phyloP scores from a whole-genome alignment of 2,797 vertebrate species.

The Rhodeus uyekii region DNA sequence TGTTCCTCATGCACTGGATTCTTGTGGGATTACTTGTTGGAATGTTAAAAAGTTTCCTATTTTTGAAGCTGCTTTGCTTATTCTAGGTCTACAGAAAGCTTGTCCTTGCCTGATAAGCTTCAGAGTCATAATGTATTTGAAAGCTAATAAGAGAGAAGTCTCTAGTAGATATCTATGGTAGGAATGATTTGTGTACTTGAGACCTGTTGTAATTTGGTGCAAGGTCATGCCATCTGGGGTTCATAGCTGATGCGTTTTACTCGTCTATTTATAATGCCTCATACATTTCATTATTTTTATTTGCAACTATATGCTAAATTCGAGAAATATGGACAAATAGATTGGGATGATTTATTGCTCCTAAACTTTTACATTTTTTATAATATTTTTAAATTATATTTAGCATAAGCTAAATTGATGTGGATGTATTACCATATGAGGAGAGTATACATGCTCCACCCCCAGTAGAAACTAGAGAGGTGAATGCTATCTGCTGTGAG shows the following conservation, averaged over 20 bases:
- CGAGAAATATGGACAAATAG: background rate
- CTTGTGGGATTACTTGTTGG: background rate
- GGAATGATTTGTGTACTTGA: constrained; percentile 24
- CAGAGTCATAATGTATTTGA: background rate
- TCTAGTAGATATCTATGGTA: background rate
- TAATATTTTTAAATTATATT: background rate
- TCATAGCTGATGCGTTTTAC: constrained; percentile 8
- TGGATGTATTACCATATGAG: constrained; percentile 30
- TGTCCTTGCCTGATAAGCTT: background rate
- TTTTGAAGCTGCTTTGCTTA: constrained; percentile 7
- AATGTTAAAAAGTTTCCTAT: constrained; percentile 22
- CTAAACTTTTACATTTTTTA: background rate
- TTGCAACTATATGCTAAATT: background rate
- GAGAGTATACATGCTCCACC: constrained; percentile 24
- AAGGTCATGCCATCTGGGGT: constrained; percentile 25
- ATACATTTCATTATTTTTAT: background rate
- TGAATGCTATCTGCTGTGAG: constrained; percentile 39
- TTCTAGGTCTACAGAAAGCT: background rate
- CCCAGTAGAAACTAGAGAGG: constrained; percentile 44
- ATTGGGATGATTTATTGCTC: background rate
- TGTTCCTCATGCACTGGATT: background rate
- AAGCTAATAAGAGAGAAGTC: background rate
- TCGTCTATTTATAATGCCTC: background rate
- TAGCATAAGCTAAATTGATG: background rate
- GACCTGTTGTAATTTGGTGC: constrained; percentile 42